Evolutionary conservation across 2,888 invertebrate genomes (phyloP), one percentile per base, ranked within the genome.

Genomic region (Stegana nigrithorax): DNA sequence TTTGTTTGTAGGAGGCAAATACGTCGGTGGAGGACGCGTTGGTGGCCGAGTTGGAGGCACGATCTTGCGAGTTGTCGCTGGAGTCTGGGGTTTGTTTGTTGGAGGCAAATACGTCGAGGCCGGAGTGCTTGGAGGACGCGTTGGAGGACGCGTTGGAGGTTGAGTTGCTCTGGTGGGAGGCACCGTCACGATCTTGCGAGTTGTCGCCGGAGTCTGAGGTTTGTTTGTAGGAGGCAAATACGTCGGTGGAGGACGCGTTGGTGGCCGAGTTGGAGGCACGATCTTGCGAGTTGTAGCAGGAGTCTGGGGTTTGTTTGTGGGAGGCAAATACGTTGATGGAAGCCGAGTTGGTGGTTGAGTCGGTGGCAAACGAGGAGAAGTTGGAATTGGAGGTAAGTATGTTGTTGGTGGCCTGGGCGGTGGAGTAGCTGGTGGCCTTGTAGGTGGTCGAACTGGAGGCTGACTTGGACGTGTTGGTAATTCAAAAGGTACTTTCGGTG

Each of bases 401-500:
- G 45, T 14, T 39, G 69, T 65, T 45, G 66, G 59, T 7, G 72
- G 64, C 10, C 62, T 59, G 19, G 68, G 63, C 72, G 82, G 67
- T 51, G 67, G 73, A 12, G 71, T 64, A 61, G 29, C 73, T 4
- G 72, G 50, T 45, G 70, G 64, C 14, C 65, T 59, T 67, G 65
- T 60, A 27, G 55, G 60, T 36, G 55, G 69, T 64, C 56, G 66
- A 71, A 64, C 68, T 32, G 73, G 69, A 14, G 78, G 68, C 44
- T 45, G 60, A 26, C 70, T 73, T 25, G 73, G 64, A 36, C 72
- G 72, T 26, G 44, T 25, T 2, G 75, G 74, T 67, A 75, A 61
- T 21, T 70, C 75, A 64, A 84, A 84, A 19, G 83, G 83, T 14
- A 82, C 69, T 3, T 60, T 29, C 5, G 84, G 84, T 14, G 68